Evolutionary conservation across 2,888 invertebrate genomes (phyloP), one percentile per base, ranked within the genome.

Genomic region (Candidula unifasciata): DNA sequence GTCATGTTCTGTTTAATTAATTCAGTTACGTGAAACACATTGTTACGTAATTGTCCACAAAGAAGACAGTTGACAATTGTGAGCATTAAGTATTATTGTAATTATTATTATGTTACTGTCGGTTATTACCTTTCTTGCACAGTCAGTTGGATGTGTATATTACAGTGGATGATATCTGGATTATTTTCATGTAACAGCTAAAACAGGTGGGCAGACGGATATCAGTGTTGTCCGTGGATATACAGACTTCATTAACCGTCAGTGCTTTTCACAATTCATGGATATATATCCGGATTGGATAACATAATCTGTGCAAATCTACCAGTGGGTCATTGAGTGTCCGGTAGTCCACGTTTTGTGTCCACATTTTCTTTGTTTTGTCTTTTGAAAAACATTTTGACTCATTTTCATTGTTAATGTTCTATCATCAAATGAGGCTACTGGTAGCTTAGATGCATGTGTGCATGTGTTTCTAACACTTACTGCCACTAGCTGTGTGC

Each of bases 121-220:
- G 54, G 21, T 3, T 30, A 21, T 74, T 30, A n/a, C 18, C 30
- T 54, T 74, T 54, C 54, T 54, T 54, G 52, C 54, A 74, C 74
- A 74, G 54, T 54, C 74, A 74, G 54, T 30, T 54, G 30, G n/a
- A 27, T 52, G 30, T 74, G 73, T 44, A 74, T 74, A 52, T 74
- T 52, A 52, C 30, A n/a, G 0, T 74, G 74, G 54, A 74, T 33
- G 27, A 54, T 74, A 8, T 54, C 18, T 54, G 74, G 27, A 74
- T 74, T 18, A 54, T 54, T n/a, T 44, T 27, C 27, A 52, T 69
- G 33, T 33, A 27, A 27, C 8, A 69, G 33, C 6, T 3, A 33
- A 69, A 35, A 21, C 35, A 69, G 33, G n/a, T 35, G 33, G 35
- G 1, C 71, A 35, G 71, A n/a, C n/a, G 69, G 69, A 73, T 73